phyloP scores from a whole-genome alignment of 2,113 vertebrate species.

The Chelonoidis abingdonii region DNA sequence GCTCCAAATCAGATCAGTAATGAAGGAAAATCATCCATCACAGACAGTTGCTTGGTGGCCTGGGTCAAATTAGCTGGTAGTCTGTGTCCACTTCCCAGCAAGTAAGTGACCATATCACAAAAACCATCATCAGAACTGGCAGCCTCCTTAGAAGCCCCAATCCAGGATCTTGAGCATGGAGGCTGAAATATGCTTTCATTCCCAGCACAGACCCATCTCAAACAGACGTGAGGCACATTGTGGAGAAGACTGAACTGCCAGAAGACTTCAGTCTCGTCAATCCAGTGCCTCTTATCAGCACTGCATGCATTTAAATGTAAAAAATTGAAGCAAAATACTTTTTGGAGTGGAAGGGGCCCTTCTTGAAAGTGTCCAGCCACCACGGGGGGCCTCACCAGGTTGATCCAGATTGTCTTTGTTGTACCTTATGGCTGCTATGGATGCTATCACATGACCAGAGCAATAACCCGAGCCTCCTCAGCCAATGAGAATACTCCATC shows the following conservation, averaged over 20 bases:
- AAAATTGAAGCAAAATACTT: neutral
- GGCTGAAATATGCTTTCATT: neutral
- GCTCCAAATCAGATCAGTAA: neutral
- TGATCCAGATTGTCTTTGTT: neutral
- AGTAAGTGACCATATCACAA: neutral
- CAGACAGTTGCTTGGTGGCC: neutral
- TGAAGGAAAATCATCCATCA: neutral
- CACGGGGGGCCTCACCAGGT: neutral
- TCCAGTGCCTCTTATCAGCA: neutral
- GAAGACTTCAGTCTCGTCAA: neutral
- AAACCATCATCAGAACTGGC: fast-evolving
- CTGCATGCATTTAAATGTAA: slow-evolving; percentile 33
- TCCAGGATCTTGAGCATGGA: neutral
- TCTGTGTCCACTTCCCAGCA: neutral
- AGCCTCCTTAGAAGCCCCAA: neutral
- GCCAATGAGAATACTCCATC: slow-evolving; percentile 25
- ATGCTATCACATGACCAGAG: neutral
- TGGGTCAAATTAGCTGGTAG: neutral
- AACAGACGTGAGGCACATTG: neutral
- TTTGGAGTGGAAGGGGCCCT: neutral
- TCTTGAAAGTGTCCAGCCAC: neutral
- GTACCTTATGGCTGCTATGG: neutral
- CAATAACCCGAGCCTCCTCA: neutral
- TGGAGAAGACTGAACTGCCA: neutral
- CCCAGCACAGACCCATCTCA: neutral